A percentile compares a stretch with the other conserved stretches of the same genome.
These are phyloP conservation scores for Autographa pulchrina DNA, from an alignment of 2,888 invertebrate genomes.

Conservation along the genomic window DNA sequence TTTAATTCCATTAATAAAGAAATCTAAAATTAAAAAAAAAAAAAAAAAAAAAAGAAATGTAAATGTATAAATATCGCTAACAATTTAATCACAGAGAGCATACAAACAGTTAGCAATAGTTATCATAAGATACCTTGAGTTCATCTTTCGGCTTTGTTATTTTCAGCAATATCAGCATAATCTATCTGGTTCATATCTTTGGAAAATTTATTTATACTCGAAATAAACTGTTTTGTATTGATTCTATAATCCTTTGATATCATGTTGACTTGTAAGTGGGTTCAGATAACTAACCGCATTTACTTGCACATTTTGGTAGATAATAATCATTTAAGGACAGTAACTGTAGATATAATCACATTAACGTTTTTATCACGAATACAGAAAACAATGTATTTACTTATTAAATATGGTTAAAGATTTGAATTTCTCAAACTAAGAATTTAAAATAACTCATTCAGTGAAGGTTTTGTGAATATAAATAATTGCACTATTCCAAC, in stretches of 20 bases:
- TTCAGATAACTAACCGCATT: conserved; percentile 21
- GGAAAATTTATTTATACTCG: not conserved
- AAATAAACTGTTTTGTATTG: conserved; percentile 5
- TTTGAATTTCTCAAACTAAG: too few relatives aligned
- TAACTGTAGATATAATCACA: conserved; percentile 33
- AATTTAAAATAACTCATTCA: too few relatives aligned
- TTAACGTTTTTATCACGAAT: not conserved
- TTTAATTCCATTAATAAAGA: too few relatives aligned
- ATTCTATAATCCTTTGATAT: conserved; percentile 25
- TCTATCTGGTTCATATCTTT: conserved; percentile 5
- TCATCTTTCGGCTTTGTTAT: not conserved
- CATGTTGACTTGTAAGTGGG: conserved; percentile 22
- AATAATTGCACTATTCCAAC: too few relatives aligned
- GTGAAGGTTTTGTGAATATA: too few relatives aligned
- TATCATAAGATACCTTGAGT: not conserved
- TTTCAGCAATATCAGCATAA: not conserved
- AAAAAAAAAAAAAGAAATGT: too few relatives aligned
- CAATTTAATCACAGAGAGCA: too few relatives aligned
- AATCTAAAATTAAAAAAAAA: too few relatives aligned
- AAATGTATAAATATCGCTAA: too few relatives aligned
- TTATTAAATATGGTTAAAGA: too few relatives aligned
- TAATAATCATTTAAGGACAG: conserved; percentile 41
- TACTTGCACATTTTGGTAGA: not conserved
- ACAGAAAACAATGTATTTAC: too few relatives aligned
- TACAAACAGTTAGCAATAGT: not conserved